These are phyloP conservation scores for Sarcophaga peregrina DNA, from an alignment of 1,140 invertebrate genomes.

Conservation along the genomic window DNA sequence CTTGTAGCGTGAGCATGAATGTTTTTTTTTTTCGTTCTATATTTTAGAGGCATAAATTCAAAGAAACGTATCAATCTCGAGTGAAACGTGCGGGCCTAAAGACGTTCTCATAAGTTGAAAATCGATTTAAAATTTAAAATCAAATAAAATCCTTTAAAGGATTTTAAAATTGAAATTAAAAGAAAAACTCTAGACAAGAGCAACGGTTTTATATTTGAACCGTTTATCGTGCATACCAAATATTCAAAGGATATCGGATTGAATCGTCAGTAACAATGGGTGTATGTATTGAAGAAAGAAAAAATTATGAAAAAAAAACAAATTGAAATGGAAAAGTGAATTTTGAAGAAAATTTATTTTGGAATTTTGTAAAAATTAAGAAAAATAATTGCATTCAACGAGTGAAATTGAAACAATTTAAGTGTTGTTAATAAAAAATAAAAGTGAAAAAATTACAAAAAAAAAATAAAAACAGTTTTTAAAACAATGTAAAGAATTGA, in stretches of 20 bases:
- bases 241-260: not conserved
- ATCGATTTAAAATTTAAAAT: no score
- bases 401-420: no score
- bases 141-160: not conserved
- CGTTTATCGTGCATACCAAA: no score
- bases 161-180: not conserved
- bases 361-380: not conserved
- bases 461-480: no score
- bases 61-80: slow-evolving; percentile 40
- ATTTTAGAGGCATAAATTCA: slow-evolving; percentile 28
- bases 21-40: not conserved
- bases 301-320: not conserved
- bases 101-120: slow-evolving; percentile 34
- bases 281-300: not conserved
- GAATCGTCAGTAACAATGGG: not conserved
- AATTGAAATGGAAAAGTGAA: not conserved
- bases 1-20: not conserved
- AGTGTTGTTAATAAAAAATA: no score
- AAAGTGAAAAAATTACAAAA: no score
- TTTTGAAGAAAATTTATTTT: not conserved
- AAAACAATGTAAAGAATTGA: no score
- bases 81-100: slow-evolving; percentile 32
- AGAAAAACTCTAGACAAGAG: not conserved
- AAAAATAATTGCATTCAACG: not conserved
- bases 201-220: no score